Conservation (phyloP, 2,797 vertebrate genomes). For the Rhabdophis nuchalis region DNA sequence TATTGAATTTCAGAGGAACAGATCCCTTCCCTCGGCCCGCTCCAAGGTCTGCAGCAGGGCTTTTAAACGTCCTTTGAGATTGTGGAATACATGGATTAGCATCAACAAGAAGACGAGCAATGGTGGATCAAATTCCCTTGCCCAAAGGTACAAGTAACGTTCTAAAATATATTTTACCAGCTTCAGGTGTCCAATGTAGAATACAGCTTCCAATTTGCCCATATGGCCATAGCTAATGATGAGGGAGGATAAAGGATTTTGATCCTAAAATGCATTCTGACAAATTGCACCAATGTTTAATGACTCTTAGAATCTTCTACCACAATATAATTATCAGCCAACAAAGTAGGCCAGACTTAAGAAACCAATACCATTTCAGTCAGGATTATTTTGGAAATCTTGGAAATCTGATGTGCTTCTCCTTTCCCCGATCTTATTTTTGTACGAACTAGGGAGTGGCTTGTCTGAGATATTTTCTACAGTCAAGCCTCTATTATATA, state of each 20-base stretch:
- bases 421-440: neutral
- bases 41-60: neutral
- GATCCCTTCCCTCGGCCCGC: neutral
- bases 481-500: neutral
- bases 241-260: neutral
- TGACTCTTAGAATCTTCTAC: neutral
- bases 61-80: neutral
- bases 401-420: neutral
- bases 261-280: neutral
- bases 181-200: neutral
- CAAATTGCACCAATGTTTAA: neutral
- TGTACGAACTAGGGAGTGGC: neutral
- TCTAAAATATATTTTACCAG: neutral
- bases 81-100: neutral
- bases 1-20: neutral
- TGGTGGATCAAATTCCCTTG: neutral
- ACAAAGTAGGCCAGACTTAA: neutral
- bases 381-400: neutral
- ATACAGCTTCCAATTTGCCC: neutral
- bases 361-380: neutral
- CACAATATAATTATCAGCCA: neutral
- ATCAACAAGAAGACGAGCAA: neutral
- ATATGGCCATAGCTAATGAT: neutral
- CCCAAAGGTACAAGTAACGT: neutral
- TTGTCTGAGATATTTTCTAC: neutral